Conservation (phyloP, 2,113 vertebrate species). For the Neoarius graeffei region DNA sequence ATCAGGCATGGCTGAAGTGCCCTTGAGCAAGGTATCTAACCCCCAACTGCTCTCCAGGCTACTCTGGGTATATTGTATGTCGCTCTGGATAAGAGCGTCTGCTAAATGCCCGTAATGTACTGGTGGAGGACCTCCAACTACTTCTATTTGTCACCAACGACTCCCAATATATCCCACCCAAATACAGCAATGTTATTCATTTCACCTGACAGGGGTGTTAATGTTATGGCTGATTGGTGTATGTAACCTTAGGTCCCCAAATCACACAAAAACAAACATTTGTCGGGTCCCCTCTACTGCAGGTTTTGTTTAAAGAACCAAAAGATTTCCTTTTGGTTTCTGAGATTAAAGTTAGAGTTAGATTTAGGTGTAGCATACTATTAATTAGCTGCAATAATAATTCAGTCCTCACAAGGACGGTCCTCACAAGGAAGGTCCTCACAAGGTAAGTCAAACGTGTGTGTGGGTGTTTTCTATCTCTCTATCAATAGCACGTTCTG, state of each 20-base stretch:
- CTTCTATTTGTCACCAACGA: too few relatives aligned
- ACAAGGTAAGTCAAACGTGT: background rate
- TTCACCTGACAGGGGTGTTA: too few relatives aligned
- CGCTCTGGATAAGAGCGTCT: too few relatives aligned
- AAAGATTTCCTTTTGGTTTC: background rate
- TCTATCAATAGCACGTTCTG: background rate
- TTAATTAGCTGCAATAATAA: background rate
- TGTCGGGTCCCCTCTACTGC: background rate
- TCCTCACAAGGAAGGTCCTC: background rate
- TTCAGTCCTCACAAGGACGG: background rate
- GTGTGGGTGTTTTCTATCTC: constrained; percentile 2
- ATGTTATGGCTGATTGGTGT: too few relatives aligned
- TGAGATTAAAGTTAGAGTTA: background rate
- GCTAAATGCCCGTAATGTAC: too few relatives aligned
- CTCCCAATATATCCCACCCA: too few relatives aligned
- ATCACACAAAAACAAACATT: background rate
- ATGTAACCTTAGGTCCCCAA: background rate
- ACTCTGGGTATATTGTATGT: too few relatives aligned
- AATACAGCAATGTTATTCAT: too few relatives aligned
- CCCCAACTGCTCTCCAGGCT: too few relatives aligned
- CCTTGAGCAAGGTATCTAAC: too few relatives aligned
- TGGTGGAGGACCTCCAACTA: too few relatives aligned
- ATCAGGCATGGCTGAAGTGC: too few relatives aligned
- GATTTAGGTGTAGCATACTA: background rate
- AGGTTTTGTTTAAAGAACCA: background rate